A percentile compares a stretch with the other conserved stretches of the same genome.
Conservation (phyloP, 2,113 vertebrate genomes). For the Piaya cayana region DNA sequence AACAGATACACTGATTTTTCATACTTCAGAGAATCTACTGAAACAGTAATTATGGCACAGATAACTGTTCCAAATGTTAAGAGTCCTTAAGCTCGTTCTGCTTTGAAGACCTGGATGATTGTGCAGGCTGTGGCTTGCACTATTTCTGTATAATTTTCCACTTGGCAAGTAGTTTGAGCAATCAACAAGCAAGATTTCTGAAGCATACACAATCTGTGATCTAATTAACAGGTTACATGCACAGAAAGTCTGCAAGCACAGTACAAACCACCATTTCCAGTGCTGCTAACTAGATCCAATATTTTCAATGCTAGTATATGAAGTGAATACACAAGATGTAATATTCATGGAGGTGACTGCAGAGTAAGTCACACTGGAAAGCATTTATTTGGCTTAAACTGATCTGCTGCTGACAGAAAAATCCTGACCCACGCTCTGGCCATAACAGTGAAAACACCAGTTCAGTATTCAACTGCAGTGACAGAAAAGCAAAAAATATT, state of each 20-base stretch:
- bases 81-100: background rate
- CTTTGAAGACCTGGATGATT: background rate
- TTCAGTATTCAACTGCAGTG: background rate
- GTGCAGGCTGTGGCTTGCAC: background rate
- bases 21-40: background rate
- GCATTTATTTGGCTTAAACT: background rate
- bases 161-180: constrained; percentile 2
- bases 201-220: background rate
- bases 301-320: background rate
- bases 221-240: constrained; percentile 4
- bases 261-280: background rate
- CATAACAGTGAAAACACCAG: background rate
- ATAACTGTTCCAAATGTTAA: background rate
- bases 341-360: background rate
- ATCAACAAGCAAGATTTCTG: background rate
- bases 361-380: background rate
- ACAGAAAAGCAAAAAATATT: background rate
- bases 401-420: background rate
- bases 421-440: background rate
- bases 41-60: background rate
- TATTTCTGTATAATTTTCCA: background rate
- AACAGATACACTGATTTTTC: background rate
- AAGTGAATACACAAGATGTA: background rate
- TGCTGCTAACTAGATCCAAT: background rate
- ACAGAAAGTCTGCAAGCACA: background rate